phyloP scores from a whole-genome alignment of 2,888 invertebrate species.

The Podotricha telesiphe region DNA sequence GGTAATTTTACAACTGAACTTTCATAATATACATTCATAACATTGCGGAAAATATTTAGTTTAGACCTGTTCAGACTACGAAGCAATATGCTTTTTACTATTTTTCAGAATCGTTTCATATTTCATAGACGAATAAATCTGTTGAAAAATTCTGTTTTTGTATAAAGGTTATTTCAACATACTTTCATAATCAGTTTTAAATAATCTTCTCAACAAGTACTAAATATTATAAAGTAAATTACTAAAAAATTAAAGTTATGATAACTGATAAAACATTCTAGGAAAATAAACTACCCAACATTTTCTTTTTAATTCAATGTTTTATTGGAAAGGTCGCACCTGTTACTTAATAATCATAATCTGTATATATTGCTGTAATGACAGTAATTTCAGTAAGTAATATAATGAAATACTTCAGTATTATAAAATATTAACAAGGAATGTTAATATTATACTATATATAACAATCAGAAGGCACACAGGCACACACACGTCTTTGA shows the following conservation, averaged over 20 bases:
- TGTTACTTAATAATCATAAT: not conserved
- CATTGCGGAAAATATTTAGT: constrained; percentile 14
- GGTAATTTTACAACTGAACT: constrained; percentile 26
- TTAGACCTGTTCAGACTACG: constrained; percentile 12
- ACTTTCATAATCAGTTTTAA: not conserved
- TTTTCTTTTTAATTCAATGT: not conserved
- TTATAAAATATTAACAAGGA: not conserved
- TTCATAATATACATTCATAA: constrained; percentile 12
- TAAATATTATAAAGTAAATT: not conserved
- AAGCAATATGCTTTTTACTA: constrained; percentile 17
- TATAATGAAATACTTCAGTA: not conserved
- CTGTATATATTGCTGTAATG: not conserved
- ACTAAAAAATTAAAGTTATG: not conserved
- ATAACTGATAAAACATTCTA: not conserved
- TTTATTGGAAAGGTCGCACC: not conserved
- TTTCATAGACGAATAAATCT: constrained; percentile 6
- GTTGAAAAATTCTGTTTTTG: not conserved
- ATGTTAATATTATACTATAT: not conserved
- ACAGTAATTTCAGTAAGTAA: not conserved
- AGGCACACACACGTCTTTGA: not conserved
- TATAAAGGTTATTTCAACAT: not conserved
- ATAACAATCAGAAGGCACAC: not conserved
- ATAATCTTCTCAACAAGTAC: not conserved
- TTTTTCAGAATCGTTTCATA: constrained; percentile 2
- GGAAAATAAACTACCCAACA: too few species aligned